Base-by-base conservation (phyloP, 2,113 vertebrate genomes). In the Xiphophorus maculatus region DNA sequence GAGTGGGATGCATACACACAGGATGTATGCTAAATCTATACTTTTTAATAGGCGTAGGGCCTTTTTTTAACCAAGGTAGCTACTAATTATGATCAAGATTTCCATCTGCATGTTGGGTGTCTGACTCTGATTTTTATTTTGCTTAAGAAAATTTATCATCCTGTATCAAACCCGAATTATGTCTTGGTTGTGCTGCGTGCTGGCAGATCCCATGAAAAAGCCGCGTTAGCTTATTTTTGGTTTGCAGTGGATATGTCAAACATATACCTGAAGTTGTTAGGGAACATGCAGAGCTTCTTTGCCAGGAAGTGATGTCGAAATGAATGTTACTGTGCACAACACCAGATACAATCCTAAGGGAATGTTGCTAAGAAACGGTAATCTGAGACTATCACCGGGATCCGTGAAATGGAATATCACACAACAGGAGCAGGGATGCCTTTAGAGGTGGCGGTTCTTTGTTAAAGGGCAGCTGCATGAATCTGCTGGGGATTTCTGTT, bases 381-480 rank as follows among this genome's bases (percentile, higher is more conserved):
- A 88, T 86, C 84, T 93, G 92, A 91, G 82, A 90, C 89, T 90
- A 87, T 93, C 79, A 67, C 78, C 76, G 84, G 80, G 91, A 92
- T 94, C 87, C 88, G 81, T 90, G 86, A 88, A 89, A 92, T 90
- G 71, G 88, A 90, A 93, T 89, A 85, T 91, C 84, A 93, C 93
- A 85, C 73, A 29, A 79, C 71, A 77, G 69, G 79, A 81, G 73
- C 51, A 75, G 75, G 73, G 73, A 74, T 54, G 29, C 28, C 71
- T 61, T 40, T 42, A 54, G 73, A 81, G 77, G 64, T 69, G 65
- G 78, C 42, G 35, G 72, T 63, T 54, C 30, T 72, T 67, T 54
- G 71, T 61, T 66, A 40, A 40, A 22, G 58, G 11, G 8, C 58
- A 51, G 71, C 58, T 71, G 40, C 64, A 81, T 13, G 62, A 76